phyloP scores from a whole-genome alignment of 2,797 vertebrate genomes.

The Pteropus rufus region DNA sequence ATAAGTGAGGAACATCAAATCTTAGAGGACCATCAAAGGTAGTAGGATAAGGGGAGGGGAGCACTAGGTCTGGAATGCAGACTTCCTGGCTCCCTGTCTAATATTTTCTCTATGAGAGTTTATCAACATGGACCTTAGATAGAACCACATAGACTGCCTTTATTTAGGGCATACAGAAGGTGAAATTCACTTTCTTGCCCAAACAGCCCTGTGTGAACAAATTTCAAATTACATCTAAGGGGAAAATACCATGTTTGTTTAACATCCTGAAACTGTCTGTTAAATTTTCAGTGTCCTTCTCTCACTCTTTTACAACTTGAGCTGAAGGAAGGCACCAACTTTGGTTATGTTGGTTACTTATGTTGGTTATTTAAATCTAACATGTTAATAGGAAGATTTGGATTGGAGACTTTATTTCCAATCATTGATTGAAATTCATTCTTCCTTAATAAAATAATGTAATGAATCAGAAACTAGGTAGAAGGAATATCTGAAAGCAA shows the following conservation, averaged over 20 bases:
- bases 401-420: not conserved
- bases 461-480: slow-evolving; percentile 36
- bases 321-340: not conserved
- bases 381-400: not conserved
- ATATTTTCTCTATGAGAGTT: not conserved
- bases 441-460: slow-evolving; percentile 25
- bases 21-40: not conserved
- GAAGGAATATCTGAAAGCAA: not conserved
- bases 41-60: not conserved
- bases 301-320: not conserved
- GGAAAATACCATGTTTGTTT: not conserved
- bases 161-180: not conserved
- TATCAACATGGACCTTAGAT: not conserved
- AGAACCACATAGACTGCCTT: not conserved
- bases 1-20: not conserved
- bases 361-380: not conserved
- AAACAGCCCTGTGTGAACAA: not conserved
- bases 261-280: not conserved
- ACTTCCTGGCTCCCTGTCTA: not conserved
- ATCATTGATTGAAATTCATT: not conserved
- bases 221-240: not conserved
- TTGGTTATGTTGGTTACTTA: slow-evolving; percentile 1
- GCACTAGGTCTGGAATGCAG: not conserved
- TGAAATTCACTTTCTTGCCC: not conserved
- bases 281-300: not conserved